Evolutionary conservation across 2,888 invertebrate genomes (phyloP).

Genomic region (Mechanitis mazaeus): DNA sequence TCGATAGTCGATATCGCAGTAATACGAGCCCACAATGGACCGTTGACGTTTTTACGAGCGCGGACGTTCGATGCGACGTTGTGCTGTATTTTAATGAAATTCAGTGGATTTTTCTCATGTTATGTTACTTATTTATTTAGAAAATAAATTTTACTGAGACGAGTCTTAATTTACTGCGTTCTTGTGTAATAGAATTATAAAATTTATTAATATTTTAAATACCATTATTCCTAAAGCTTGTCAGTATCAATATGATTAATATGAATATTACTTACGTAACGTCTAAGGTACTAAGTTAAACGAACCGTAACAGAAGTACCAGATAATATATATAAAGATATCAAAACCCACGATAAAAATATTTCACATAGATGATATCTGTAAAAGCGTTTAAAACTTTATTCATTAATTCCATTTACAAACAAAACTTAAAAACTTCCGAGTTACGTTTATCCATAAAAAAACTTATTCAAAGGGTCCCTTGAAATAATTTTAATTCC

Average conservation of each 20-base stretch:
- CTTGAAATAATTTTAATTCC: slow-evolving; percentile 19
- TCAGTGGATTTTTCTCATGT: slow-evolving; percentile 20
- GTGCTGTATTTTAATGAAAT: slow-evolving; percentile 32
- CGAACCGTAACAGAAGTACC: too few relatives aligned
- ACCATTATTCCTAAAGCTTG: too few relatives aligned
- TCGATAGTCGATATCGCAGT: slow-evolving; percentile 43
- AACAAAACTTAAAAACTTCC: slow-evolving; percentile 5
- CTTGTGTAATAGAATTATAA: too few relatives aligned
- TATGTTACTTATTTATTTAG: background rate
- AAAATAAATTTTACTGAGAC: too few relatives aligned
- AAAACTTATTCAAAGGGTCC: slow-evolving; percentile 16
- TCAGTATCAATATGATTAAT: too few relatives aligned
- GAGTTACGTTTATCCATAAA: slow-evolving; percentile 7
- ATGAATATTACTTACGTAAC: too few relatives aligned
- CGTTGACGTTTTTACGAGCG: slow-evolving; percentile 43
- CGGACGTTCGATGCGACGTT: slow-evolving; percentile 24
- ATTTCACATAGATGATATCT: background rate
- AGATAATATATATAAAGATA: too few relatives aligned
- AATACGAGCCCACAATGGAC: slow-evolving; percentile 36
- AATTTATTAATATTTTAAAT: too few relatives aligned
- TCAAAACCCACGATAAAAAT: too few relatives aligned
- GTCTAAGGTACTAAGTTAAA: too few relatives aligned
- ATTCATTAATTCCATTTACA: slow-evolving; percentile 4
- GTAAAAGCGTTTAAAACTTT: background rate
- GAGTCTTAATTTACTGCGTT: too few relatives aligned